Evolutionary conservation across 2,797 vertebrate species (phyloP).

Genomic region (Hirundo rustica): DNA sequence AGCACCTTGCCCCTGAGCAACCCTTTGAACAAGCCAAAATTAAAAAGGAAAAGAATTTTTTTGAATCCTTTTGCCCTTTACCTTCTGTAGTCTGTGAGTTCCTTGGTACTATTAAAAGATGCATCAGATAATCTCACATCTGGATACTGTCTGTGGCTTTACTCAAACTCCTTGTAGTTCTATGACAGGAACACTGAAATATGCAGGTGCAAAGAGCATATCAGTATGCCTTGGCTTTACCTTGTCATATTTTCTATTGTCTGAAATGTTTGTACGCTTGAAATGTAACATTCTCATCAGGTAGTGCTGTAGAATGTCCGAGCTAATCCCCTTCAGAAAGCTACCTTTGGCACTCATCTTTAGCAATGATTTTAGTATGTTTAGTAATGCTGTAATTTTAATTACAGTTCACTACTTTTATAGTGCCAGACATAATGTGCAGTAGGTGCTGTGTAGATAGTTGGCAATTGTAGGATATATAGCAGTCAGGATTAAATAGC

Average conservation of each 20-base stretch:
- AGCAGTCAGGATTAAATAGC: slow-evolving; percentile 23
- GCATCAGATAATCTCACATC: neutral
- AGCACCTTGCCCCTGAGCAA: neutral
- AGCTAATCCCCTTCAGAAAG: neutral
- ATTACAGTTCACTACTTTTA: neutral
- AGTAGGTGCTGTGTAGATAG: neutral
- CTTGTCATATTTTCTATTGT: neutral
- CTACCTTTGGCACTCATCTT: neutral
- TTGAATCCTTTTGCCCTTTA: neutral
- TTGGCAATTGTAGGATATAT: neutral
- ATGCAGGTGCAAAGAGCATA: neutral
- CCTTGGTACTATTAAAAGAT: neutral
- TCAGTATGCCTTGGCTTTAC: neutral
- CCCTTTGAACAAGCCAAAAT: neutral
- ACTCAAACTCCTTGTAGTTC: neutral
- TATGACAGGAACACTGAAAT: neutral
- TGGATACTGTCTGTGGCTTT: neutral
- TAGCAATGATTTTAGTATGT: neutral
- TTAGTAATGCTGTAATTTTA: neutral
- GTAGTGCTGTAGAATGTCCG: neutral
- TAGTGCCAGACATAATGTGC: neutral
- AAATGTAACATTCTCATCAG: neutral
- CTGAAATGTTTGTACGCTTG: neutral
- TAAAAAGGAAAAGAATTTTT: neutral
- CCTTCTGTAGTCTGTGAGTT: neutral